phyloP scores from a whole-genome alignment of 2,113 vertebrate species.

The Cercopithecus mona region DNA sequence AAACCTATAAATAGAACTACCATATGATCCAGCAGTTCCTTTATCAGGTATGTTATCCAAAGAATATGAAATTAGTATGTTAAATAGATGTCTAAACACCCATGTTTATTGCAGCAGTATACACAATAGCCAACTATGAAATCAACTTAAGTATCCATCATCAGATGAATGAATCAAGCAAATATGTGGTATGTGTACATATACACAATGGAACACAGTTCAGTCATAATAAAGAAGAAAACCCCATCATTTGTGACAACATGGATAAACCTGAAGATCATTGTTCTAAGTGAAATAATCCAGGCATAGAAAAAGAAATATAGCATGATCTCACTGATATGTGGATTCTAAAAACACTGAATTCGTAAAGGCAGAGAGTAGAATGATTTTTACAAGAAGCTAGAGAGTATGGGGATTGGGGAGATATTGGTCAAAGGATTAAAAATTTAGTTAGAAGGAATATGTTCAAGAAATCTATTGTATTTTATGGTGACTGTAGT shows the following conservation, averaged over 20 bases:
- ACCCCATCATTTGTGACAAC: not conserved
- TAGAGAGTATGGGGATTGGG: not conserved
- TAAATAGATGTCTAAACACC: not conserved
- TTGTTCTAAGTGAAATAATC: not conserved
- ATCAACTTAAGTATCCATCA: not conserved
- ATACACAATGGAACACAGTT: not conserved
- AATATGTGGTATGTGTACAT: not conserved
- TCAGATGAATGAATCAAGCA: not conserved
- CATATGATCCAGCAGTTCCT: not conserved
- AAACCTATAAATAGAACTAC: not conserved
- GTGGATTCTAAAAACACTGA: not conserved
- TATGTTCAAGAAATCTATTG: not conserved
- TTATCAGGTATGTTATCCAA: not conserved
- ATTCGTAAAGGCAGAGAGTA: not conserved
- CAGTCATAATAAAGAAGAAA: not conserved
- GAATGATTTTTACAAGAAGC: not conserved
- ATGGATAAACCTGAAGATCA: not conserved
- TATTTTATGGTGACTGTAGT: not conserved
- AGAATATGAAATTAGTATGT: no score
- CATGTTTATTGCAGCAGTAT: not conserved
- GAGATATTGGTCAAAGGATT: not conserved
- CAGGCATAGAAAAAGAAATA: not conserved
- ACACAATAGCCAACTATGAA: not conserved
- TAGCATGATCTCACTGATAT: not conserved
- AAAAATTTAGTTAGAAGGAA: not conserved